phyloP scores from a whole-genome alignment of 2,888 invertebrate genomes.

The Galerucella nymphaeae region DNA sequence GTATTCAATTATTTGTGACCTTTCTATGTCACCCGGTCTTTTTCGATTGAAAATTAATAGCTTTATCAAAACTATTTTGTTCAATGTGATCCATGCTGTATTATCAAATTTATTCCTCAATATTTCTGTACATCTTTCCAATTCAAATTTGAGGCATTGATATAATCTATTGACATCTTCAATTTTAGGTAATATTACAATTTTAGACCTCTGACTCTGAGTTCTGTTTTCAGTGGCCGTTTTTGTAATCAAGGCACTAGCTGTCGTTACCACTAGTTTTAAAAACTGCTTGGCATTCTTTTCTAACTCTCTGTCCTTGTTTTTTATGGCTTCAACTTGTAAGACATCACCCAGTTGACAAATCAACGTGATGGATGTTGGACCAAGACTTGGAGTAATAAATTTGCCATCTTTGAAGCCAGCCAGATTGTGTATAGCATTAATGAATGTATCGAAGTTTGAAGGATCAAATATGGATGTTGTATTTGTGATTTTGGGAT shows the following conservation, averaged over 20 bases:
- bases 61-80: no score
- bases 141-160: not conserved
- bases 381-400: slow-evolving; percentile 7
- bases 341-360: slow-evolving; percentile 16
- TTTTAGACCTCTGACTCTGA: slow-evolving; percentile 5
- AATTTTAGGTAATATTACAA: slow-evolving; percentile 1
- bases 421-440: slow-evolving; percentile 15
- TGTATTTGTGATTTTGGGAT: slow-evolving; percentile 9
- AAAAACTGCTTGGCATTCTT: slow-evolving; percentile 16
- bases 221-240: slow-evolving; percentile 16
- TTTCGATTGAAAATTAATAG: no score
- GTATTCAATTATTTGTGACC: no score
- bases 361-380: slow-evolving; percentile 20
- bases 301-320: slow-evolving; percentile 18
- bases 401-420: slow-evolving; percentile 13
- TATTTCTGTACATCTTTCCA: no score
- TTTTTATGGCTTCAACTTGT: slow-evolving; percentile 15
- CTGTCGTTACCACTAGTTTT: slow-evolving; percentile 7
- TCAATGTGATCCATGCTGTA: no score
- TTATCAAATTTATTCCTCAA: no score
- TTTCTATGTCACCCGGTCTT: no score
- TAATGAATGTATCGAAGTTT: slow-evolving; percentile 16
- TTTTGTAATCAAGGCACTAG: slow-evolving; percentile 23
- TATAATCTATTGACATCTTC: slow-evolving; percentile 17
- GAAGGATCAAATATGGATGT: slow-evolving; percentile 7